Evolutionary conservation across 2,113 vertebrate species (phyloP).

Genomic region (Chloropsis cyanopogon): DNA sequence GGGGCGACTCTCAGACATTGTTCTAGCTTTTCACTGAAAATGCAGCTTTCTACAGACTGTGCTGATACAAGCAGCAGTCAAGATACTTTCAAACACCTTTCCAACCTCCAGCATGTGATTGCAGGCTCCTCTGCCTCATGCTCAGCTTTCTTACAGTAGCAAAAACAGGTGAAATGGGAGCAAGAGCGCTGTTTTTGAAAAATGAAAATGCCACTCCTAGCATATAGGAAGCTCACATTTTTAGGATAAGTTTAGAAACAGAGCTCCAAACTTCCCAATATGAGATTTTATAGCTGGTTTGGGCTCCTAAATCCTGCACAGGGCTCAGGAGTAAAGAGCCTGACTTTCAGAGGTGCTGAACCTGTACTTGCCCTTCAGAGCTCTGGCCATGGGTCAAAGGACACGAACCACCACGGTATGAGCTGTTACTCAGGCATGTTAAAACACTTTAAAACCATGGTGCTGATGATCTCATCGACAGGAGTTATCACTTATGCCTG

Average conservation of each 20-base stretch:
- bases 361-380: background rate
- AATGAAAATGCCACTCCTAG: background rate
- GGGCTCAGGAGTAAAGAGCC: background rate
- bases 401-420: background rate
- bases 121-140: background rate
- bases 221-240: background rate
- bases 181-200: background rate
- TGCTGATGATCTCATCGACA: background rate
- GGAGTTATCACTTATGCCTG: background rate
- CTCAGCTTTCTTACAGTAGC: background rate
- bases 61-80: background rate
- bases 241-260: background rate
- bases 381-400: background rate
- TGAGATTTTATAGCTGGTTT: background rate
- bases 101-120: background rate
- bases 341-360: background rate
- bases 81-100: background rate
- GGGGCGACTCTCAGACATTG: background rate
- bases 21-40: background rate
- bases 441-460: background rate
- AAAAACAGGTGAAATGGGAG: background rate
- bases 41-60: background rate
- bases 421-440: background rate
- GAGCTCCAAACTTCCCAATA: background rate
- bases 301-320: background rate